Conservation (phyloP, 1,140 invertebrate species). For the Aplysia californica region DNA sequence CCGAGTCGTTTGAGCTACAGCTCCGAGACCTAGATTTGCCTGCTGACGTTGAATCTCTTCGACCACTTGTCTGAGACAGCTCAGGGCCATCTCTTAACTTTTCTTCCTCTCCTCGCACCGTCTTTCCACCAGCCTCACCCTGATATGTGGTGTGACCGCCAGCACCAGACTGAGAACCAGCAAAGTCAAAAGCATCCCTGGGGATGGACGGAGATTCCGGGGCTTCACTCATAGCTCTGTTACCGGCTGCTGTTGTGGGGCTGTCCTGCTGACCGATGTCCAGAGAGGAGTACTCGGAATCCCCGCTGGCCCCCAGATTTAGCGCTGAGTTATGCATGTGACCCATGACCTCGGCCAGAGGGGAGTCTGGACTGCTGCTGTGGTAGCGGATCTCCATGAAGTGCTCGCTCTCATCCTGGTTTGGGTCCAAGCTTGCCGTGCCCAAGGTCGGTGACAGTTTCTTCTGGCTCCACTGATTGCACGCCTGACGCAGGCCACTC, state of each 20-base stretch:
- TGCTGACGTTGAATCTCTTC: neutral
- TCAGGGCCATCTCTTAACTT: too few species aligned
- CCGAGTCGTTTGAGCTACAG: neutral
- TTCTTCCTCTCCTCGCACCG: too few species aligned
- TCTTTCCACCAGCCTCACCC: neutral
- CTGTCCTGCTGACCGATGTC: neutral
- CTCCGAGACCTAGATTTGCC: neutral
- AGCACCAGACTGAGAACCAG: too few species aligned
- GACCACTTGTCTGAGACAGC: too few species aligned
- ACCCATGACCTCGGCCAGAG: conserved; percentile 23
- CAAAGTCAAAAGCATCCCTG: conserved; percentile 22
- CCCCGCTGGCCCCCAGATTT: neutral
- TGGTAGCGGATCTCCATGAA: conserved; percentile 60
- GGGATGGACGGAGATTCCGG: conserved; percentile 51
- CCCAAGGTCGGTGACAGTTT: conserved; percentile 55
- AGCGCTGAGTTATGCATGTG: conserved; percentile 20
- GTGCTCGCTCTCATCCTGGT: conserved; percentile 45
- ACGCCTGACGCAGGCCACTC: conserved; percentile 85
- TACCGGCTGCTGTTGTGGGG: too few species aligned
- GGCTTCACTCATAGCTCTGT: too few species aligned
- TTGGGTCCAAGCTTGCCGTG: conserved; percentile 32
- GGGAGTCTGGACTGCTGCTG: neutral
- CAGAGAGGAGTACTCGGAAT: neutral
- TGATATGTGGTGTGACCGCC: neutral
- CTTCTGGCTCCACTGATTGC: conserved; percentile 73